Evolutionary conservation across 2,888 invertebrate genomes (phyloP).

Genomic region (Apeira syringaria): DNA sequence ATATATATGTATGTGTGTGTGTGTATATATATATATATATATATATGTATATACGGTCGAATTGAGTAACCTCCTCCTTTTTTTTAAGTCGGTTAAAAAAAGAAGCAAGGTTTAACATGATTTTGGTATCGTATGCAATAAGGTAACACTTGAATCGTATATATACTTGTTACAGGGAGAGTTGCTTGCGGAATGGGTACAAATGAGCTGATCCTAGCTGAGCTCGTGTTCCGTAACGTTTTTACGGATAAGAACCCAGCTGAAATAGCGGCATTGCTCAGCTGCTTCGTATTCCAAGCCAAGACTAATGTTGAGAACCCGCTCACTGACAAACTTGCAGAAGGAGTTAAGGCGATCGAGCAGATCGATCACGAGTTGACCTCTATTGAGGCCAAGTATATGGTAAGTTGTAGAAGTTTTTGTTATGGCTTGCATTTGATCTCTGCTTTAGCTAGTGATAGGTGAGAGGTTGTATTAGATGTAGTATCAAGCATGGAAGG

Average conservation of each 20-base stretch:
- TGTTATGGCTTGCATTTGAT: too few relatives aligned
- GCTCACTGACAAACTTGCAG: constrained; percentile 83
- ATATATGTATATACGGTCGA: too few relatives aligned
- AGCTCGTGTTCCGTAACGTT: constrained; percentile 95
- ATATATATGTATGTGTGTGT: too few relatives aligned
- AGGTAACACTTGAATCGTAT: neutral
- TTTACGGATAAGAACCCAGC: constrained; percentile 93
- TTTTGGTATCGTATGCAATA: too few relatives aligned
- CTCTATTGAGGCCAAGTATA: constrained; percentile 85
- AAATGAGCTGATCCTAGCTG: constrained; percentile 96
- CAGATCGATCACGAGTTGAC: constrained; percentile 87
- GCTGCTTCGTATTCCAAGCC: constrained; percentile 96
- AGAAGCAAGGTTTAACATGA: too few relatives aligned
- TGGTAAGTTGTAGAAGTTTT: too few relatives aligned
- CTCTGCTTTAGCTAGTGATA: too few relatives aligned
- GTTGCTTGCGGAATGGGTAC: constrained; percentile 79
- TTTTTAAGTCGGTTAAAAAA: too few relatives aligned
- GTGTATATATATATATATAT: too few relatives aligned
- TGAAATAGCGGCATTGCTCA: constrained; percentile 97
- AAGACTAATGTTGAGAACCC: constrained; percentile 85
- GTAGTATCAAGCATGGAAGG: too few relatives aligned
- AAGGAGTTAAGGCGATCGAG: constrained; percentile 88
- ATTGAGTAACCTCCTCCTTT: too few relatives aligned
- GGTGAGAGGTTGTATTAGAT: too few relatives aligned
- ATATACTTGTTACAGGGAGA: constrained; percentile 41